Base-by-base conservation (phyloP, 1,140 invertebrate genomes). In the Brachionus asplanchnoidis region DNA sequence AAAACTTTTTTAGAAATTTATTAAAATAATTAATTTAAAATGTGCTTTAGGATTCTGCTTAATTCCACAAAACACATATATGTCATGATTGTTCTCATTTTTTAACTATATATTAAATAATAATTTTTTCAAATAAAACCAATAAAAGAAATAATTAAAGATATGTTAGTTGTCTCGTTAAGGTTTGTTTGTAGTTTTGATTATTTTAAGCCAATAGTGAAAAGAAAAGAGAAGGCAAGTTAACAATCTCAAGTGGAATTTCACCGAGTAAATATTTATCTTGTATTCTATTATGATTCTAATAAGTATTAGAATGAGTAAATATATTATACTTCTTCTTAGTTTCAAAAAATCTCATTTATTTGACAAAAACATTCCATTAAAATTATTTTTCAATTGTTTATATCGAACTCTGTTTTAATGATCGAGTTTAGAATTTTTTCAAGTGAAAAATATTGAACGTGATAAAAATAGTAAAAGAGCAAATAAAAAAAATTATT, bases 241-340 rank as follows among this genome's bases (percentile, higher is more conserved):
- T 40, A 42, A 36, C 68, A 73, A 73, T 73, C 40, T 42, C 17
- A 44, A 73, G 17, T 73, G 32, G 68, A 73, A 73, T 73, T 73
- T 73, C 6, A 42, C 40, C 17, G 8, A 7, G 36, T 42, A 40
- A 73, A 73, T 73, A 73, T 73, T 73, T 73, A 40, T 17, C 6
- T 73, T 73, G 68, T 42, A 42, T 73, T 73, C 23, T 65, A 14
- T 73, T 73, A 40, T 42, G 40, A 73, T 40, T 73, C 40, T 7
- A 40, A 73, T n/a, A 23, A 42, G 28, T 17, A 73, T 73, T 36
- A 73, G 68, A 73, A 73, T 8, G 12, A 5, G 32, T 73, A 73
- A 73, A 73, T 23, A 73, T 36, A 20, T 40, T 20, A 73, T 73
- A 6, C 17, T 73, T 20, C 53, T 60, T 60, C 20, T 60, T 60